These are phyloP conservation scores for Masnerella sp. DNA, from an alignment of 2,888 invertebrate genomes.

Conservation along the genomic window DNA sequence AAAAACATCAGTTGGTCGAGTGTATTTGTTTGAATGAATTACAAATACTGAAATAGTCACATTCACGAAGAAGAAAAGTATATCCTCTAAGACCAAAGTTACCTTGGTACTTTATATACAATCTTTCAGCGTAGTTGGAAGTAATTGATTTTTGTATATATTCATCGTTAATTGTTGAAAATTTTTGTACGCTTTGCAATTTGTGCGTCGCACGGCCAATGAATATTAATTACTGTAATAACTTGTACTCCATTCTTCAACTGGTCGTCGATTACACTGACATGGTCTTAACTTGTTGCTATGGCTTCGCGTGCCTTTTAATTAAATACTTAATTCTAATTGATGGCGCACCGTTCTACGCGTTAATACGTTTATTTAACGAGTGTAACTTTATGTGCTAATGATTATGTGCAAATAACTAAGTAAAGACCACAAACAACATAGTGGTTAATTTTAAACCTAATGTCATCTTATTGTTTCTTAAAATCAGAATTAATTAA, in stretches of 20 bases:
- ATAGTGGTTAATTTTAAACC: slow-evolving; percentile 19
- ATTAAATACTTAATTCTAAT: slow-evolving; percentile 56
- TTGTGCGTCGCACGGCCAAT: slow-evolving; percentile 15
- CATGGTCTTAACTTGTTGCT: slow-evolving; percentile 40
- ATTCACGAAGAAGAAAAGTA: too few relatives aligned
- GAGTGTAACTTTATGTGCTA: slow-evolving; percentile 15
- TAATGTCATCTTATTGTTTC: too few relatives aligned
- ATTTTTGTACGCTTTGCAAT: slow-evolving; percentile 9
- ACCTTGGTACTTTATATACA: too few relatives aligned
- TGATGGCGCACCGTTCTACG: slow-evolving; percentile 46
- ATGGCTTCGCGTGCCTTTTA: slow-evolving; percentile 50
- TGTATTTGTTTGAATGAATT: too few relatives aligned
- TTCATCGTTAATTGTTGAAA: slow-evolving; percentile 2
- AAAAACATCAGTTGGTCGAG: too few relatives aligned
- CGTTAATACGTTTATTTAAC: slow-evolving; percentile 50
- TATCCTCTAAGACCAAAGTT: too few relatives aligned
- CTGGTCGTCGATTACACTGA: slow-evolving; percentile 43
- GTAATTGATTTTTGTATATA: slow-evolving; percentile 14
- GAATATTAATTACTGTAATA: slow-evolving; percentile 54
- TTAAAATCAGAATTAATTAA: too few relatives aligned
- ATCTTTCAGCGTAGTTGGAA: too few relatives aligned
- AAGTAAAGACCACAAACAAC: slow-evolving; percentile 9
- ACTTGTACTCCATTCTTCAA: slow-evolving; percentile 47
- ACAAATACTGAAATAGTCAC: too few relatives aligned
- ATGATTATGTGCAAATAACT: slow-evolving; percentile 37